Evolutionary conservation across 2,888 invertebrate species (phyloP).

Genomic region (Sminthurinus aureus): DNA sequence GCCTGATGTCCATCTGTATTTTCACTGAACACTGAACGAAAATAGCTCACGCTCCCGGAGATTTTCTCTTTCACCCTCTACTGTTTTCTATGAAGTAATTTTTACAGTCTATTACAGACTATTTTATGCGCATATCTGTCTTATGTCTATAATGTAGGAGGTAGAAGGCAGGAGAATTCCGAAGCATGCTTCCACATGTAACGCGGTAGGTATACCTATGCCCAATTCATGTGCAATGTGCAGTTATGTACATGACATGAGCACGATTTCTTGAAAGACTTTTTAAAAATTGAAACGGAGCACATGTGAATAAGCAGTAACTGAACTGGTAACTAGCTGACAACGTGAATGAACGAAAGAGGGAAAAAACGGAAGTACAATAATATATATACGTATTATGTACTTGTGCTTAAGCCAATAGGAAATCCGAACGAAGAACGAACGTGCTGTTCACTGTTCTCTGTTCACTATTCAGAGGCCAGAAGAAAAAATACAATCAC

Average conservation of each 20-base stretch:
- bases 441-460: not conserved
- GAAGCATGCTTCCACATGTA: too few relatives aligned
- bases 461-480: not conserved
- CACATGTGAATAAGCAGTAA: not conserved
- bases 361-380: too few relatives aligned
- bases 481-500: too few relatives aligned
- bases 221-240: not conserved
- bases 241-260: not conserved
- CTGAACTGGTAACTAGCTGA: too few relatives aligned
- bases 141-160: too few relatives aligned
- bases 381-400: too few relatives aligned
- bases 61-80: not conserved
- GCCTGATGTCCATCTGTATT: constrained; percentile 34
- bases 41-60: constrained; percentile 17
- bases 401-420: too few relatives aligned
- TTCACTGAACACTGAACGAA: constrained; percentile 26
- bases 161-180: too few relatives aligned
- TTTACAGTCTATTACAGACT: too few relatives aligned
- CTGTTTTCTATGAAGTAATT: too few relatives aligned
- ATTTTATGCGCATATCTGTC: not conserved
- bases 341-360: too few relatives aligned
- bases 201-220: not conserved
- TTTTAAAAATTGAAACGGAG: not conserved
- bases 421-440: too few relatives aligned
- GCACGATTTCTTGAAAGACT: not conserved